Conservation (phyloP, 2,797 vertebrate genomes). For the Naso thynnoides region DNA sequence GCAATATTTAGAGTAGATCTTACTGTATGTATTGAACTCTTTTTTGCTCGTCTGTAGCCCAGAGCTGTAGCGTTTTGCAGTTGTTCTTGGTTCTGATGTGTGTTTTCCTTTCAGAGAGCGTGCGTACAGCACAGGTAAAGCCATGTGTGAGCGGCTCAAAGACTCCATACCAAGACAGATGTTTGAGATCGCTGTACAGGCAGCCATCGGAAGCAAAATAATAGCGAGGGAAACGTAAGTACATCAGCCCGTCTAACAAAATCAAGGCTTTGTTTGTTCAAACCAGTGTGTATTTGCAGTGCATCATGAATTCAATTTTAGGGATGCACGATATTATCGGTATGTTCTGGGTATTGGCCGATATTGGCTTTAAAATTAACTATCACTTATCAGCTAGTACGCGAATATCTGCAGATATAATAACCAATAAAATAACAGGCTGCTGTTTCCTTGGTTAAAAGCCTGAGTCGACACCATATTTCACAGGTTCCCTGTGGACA, state of each 20-base stretch:
- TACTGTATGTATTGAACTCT: not conserved
- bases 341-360: too few relatives aligned
- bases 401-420: too few relatives aligned
- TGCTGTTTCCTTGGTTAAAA: too few relatives aligned
- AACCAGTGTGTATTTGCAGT: not conserved
- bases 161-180: slow-evolving; percentile 94
- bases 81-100: not conserved
- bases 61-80: not conserved
- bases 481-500: too few relatives aligned
- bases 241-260: not conserved
- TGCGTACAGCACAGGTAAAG: slow-evolving; percentile 88
- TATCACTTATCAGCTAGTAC: too few relatives aligned
- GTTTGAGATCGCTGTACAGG: slow-evolving; percentile 97
- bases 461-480: too few relatives aligned
- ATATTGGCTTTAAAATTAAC: too few relatives aligned
- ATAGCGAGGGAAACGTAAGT: slow-evolving; percentile 97
- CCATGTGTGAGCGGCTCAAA: slow-evolving; percentile 92
- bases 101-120: slow-evolving; percentile 83
- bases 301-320: not conserved
- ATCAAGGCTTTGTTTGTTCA: not conserved
- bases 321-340: too few relatives aligned
- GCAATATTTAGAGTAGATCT: not conserved
- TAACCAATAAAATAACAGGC: too few relatives aligned
- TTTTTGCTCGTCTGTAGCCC: not conserved
- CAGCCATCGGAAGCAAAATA: slow-evolving; percentile 91